Conservation (phyloP, 2,113 vertebrate species). For the Phalacrocorax pelagicus region DNA sequence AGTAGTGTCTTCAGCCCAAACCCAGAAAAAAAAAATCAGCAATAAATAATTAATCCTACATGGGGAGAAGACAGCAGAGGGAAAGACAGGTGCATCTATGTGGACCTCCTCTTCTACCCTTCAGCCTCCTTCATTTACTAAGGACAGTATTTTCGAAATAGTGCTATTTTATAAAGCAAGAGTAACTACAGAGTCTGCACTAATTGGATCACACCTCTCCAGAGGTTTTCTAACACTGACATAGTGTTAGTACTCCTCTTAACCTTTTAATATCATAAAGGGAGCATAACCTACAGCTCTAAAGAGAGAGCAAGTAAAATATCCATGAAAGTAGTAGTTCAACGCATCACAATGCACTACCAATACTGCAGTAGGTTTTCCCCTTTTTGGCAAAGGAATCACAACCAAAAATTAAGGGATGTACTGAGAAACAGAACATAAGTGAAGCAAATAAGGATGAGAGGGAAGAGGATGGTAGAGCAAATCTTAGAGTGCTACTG, state of each 20-base stretch:
- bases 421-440: not conserved
- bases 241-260: not conserved
- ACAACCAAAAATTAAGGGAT: not conserved
- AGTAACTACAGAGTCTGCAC: not conserved
- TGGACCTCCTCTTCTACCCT: not conserved
- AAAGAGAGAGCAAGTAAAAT: not conserved
- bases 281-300: not conserved
- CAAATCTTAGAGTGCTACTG: not conserved
- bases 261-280: not conserved
- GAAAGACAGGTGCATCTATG: accelerated
- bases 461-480: not conserved
- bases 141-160: not conserved
- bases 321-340: not conserved
- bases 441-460: not conserved
- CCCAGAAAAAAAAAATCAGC: not conserved
- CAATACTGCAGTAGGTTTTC: not conserved
- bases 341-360: not conserved
- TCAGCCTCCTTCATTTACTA: not conserved
- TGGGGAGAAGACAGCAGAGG: not conserved
- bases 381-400: not conserved
- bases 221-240: not conserved
- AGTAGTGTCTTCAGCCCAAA: not conserved
- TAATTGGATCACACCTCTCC: not conserved
- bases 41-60: not conserved
- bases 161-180: not conserved